A percentile compares a stretch with the other conserved stretches of the same genome.
Conservation (phyloP, 2,888 invertebrate genomes). For the Caenorhabditis drosophilae region DNA sequence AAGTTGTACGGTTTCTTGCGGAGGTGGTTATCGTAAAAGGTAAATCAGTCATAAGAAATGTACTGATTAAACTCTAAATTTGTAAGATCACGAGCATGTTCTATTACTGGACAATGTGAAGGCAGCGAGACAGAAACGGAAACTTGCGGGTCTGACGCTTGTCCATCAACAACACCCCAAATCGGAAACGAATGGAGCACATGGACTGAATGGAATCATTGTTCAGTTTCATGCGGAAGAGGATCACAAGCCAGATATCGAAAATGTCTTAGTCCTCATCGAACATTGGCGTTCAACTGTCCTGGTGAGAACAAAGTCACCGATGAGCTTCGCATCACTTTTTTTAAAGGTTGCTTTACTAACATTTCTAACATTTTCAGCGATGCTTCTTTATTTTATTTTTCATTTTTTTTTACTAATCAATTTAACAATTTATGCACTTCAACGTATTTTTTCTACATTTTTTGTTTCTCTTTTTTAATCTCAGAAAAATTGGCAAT, state of each 20-base stretch:
- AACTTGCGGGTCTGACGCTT: conserved; percentile 50
- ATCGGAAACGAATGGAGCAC: conserved; percentile 56
- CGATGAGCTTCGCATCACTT: conserved; percentile 43
- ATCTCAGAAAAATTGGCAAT: no score
- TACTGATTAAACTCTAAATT: not conserved
- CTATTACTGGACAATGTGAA: conserved; percentile 56
- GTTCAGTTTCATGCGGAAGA: conserved; percentile 63
- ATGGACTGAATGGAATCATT: conserved; percentile 62
- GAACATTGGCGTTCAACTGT: conserved; percentile 65
- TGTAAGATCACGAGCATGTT: conserved; percentile 50
- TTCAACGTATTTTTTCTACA: not conserved
- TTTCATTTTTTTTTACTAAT: not conserved
- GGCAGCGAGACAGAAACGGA: conserved; percentile 57
- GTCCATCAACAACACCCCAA: conserved; percentile 45
- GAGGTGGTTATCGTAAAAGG: conserved; percentile 57
- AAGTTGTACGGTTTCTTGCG: conserved; percentile 62
- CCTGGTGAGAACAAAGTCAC: conserved; percentile 53
- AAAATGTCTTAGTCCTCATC: conserved; percentile 61
- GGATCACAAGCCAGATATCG: conserved; percentile 65
- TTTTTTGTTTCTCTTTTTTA: not conserved
- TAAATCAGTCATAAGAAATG: not conserved
- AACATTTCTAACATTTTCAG: conserved; percentile 12
- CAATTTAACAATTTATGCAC: not conserved
- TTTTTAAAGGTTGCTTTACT: conserved; percentile 42
- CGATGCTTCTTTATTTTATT: not conserved